Evolutionary conservation across 2,113 vertebrate genomes (phyloP).

Genomic region (Festucalex cinctus): DNA sequence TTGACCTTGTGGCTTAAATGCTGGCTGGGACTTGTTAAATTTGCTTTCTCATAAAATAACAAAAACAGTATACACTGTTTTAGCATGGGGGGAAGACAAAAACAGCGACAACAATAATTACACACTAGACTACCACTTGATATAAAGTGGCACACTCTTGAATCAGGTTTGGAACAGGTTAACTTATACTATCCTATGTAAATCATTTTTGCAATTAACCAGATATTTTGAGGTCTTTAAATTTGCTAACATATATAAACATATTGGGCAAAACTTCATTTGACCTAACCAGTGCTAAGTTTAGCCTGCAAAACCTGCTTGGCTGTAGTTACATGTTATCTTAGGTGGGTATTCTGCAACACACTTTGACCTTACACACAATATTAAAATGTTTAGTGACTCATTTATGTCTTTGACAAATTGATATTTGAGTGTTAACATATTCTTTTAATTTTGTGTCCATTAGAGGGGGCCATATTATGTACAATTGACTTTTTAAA

Average conservation of each 20-base stretch:
- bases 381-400: not conserved
- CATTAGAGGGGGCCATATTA: not conserved
- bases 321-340: not conserved
- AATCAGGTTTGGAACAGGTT: not conserved
- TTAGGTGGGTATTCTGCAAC: not conserved
- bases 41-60: no score
- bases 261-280: not conserved
- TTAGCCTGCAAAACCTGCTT: not conserved
- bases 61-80: no score
- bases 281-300: not conserved
- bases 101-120: no score
- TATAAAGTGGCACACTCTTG: not conserved
- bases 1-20: no score
- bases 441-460: not conserved
- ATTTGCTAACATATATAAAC: not conserved
- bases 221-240: not conserved
- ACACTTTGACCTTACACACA: not conserved
- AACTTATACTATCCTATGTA: not conserved
- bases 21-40: no score
- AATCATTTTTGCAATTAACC: no score
- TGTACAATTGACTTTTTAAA: not conserved
- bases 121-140: not conserved
- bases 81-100: no score
- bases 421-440: not conserved
- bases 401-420: not conserved